A percentile compares a stretch with the other conserved stretches of the same genome.
phyloP scores from a whole-genome alignment of 2,113 vertebrate genomes.

The Sialia sialis region DNA sequence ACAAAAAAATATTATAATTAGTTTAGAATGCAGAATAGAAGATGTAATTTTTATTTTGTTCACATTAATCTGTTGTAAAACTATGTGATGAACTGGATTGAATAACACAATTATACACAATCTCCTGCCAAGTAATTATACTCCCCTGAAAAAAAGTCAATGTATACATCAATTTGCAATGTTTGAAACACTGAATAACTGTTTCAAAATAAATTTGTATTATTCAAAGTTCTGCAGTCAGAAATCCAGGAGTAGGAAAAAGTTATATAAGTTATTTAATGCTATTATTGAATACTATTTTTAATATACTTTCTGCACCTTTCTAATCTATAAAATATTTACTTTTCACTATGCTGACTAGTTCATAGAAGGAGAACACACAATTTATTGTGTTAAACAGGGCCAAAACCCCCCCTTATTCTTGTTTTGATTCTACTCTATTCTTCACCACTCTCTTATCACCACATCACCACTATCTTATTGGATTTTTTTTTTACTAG shows the following conservation, averaged over 20 bases:
- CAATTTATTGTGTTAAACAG: neutral
- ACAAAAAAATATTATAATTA: slow-evolving; percentile 11
- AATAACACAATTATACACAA: slow-evolving; percentile 39
- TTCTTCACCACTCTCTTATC: no score
- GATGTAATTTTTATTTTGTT: slow-evolving; percentile 13
- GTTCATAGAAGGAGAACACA: neutral
- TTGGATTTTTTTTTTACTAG: neutral
- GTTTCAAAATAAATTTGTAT: slow-evolving; percentile 26
- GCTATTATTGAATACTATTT: neutral
- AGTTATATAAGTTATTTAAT: neutral
- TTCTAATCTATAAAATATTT: neutral
- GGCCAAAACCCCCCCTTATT: neutral
- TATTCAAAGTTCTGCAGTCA: neutral
- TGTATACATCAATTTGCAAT: slow-evolving; percentile 36
- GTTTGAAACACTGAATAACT: neutral
- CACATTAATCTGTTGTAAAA: neutral
- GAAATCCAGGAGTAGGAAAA: neutral
- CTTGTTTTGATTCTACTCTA: neutral
- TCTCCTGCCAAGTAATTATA: slow-evolving; percentile 47
- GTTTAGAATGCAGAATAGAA: neutral
- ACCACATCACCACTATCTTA: neutral
- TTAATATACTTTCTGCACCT: neutral
- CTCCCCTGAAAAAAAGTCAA: slow-evolving; percentile 34
- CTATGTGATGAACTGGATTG: neutral
- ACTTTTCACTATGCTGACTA: neutral